Evolutionary conservation across 2,888 invertebrate species (phyloP), one percentile per base, ranked within the genome.

Genomic region (Calephelis perditalis): DNA sequence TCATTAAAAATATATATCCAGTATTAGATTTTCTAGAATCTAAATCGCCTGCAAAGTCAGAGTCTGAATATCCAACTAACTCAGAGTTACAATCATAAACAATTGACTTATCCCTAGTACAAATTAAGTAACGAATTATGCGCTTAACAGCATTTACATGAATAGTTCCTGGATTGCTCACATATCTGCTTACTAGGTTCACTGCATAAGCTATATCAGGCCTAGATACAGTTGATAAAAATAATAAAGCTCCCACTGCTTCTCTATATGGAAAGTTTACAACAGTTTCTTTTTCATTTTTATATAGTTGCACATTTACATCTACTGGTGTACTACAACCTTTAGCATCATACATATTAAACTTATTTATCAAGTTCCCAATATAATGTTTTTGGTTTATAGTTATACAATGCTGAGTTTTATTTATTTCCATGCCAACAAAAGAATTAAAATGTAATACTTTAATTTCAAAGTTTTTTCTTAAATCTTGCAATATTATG

Each of bases 361-460:
- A 55, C 5, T 36, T 55, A n/a, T 37, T 36, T 55, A 55, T 37
- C 35, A 55, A n/a, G 7, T 55, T 26, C 36, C 36, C 55, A 55
- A 55, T 55, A 36, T 55, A 55, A 55, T 37, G 26, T 35, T n/a
- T 55, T 55, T 55, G 55, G 36, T 55, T 26, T 36, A 55, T 35
- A n/a, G 55, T 62, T 70, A 67, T 71, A 70, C 1, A 73, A 9
- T 2, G 68, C 62, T 60, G 67, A 71, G 57, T 64, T 68, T 56
- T 71, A 62, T 62, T 71, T 67, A 40, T 40, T 40, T 40, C 40
- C 40, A 40, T 40, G 40, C 40, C 7, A 40, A 40, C 40, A 40
- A 40, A 40, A 40, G 40, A 40, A 40, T 8, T 40, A 40, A 40
- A 40, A 7, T 40, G 40, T 40, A 40, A 40, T 40, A 37, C 37